A percentile compares a stretch with the other conserved stretches of the same genome.
Evolutionary conservation across 1,140 invertebrate species (phyloP).

Genomic region (Heliconius hermathena): DNA sequence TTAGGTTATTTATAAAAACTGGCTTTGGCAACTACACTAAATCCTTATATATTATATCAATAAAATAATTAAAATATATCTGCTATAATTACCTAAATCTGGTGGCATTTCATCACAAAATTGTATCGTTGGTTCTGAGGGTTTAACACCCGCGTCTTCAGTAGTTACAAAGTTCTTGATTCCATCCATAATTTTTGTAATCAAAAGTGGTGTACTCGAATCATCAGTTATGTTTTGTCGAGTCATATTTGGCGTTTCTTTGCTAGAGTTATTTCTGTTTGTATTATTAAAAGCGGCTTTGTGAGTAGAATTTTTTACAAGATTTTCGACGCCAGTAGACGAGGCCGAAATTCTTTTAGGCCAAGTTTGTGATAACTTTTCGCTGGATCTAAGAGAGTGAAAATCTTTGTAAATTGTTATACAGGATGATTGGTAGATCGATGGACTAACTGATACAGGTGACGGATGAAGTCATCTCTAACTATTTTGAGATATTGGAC

Average conservation of each 20-base stretch:
- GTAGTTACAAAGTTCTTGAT: conserved; percentile 60
- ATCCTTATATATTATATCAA: too few species aligned
- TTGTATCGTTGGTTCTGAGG: conserved; percentile 45
- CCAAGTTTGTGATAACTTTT: conserved; percentile 47
- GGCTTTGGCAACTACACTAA: too few species aligned
- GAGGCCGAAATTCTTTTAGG: conserved; percentile 51
- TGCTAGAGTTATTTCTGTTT: conserved; percentile 40
- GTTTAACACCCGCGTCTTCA: conserved; percentile 52
- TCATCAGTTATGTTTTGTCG: conserved; percentile 46
- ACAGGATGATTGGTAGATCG: too few species aligned
- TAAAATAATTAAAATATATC: too few species aligned
- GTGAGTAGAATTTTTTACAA: conserved; percentile 36
- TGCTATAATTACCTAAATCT: too few species aligned
- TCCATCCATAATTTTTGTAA: conserved; percentile 62
- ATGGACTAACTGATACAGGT: too few species aligned
- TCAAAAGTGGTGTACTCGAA: conserved; percentile 54
- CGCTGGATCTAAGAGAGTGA: conserved; percentile 52
- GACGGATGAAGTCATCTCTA: too few species aligned
- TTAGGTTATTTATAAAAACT: too few species aligned
- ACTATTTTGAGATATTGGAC: too few species aligned
- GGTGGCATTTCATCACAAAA: too few species aligned
- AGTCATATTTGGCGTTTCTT: conserved; percentile 47
- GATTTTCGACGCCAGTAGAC: conserved; percentile 29
- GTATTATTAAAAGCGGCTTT: conserved; percentile 37
- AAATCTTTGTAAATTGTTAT: neutral